Conservation (phyloP, 1,140 invertebrate species). For the Hyles vespertilio region DNA sequence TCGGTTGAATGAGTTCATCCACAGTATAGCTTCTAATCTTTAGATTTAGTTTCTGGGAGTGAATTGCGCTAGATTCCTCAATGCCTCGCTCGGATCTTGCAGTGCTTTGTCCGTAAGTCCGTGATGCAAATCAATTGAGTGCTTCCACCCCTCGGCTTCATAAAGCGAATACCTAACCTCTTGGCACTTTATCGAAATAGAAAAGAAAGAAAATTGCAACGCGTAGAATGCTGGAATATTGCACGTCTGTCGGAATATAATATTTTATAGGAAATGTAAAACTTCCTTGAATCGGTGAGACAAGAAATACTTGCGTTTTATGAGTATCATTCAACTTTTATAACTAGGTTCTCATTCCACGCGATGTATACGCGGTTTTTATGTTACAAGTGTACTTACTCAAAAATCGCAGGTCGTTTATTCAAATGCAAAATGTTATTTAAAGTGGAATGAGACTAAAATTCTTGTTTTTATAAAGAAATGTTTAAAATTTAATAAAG, state of each 20-base stretch:
- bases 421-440: too few relatives aligned
- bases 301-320: conserved; percentile 25
- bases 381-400: too few relatives aligned
- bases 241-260: conserved; percentile 14
- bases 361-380: too few relatives aligned
- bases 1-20: conserved; percentile 18
- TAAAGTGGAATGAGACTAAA: too few relatives aligned
- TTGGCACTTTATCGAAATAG: conserved; percentile 19
- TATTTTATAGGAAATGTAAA: conserved; percentile 28
- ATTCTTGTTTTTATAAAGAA: too few relatives aligned
- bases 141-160: conserved; percentile 21
- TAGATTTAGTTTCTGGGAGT: conserved; percentile 32
- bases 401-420: too few relatives aligned
- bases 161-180: conserved; percentile 29
- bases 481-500: too few relatives aligned
- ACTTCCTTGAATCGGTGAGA: conserved; percentile 17
- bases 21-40: conserved; percentile 34
- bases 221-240: conserved; percentile 18
- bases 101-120: conserved; percentile 37
- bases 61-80: conserved; percentile 38
- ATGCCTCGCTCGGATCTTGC: conserved; percentile 18
- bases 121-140: conserved; percentile 48
- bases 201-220: conserved; percentile 20
- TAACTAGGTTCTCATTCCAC: conserved; percentile 16
- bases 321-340: conserved; percentile 24